phyloP scores from a whole-genome alignment of 2,113 vertebrate species.

The Ophiodon elongatus region DNA sequence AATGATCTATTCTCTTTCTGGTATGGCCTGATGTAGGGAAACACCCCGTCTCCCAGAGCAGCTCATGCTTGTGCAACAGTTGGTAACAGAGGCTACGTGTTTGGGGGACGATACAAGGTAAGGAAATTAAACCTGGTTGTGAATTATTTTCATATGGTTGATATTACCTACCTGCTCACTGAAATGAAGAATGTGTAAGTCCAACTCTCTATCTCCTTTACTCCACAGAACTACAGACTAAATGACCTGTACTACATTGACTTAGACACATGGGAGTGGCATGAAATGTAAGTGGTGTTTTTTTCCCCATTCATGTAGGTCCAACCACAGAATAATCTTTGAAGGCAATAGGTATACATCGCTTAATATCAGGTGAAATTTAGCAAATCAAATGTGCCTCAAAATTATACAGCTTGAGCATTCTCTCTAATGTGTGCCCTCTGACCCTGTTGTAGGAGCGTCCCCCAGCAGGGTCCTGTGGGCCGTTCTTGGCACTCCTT shows the following conservation, averaged over 20 bases:
- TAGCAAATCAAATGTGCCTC: background rate
- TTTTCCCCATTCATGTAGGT: background rate
- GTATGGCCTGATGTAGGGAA: constrained; percentile 83
- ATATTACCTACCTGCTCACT: background rate
- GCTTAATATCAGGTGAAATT: background rate
- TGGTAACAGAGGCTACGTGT: constrained; percentile 93
- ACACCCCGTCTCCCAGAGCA: constrained; percentile 91
- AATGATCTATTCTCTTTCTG: background rate
- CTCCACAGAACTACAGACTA: constrained; percentile 89
- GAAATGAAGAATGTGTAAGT: background rate
- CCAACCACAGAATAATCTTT: background rate
- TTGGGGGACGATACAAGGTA: constrained; percentile 95
- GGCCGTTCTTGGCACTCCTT: constrained; percentile 97
- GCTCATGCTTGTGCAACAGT: constrained; percentile 95
- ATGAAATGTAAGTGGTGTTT: constrained; percentile 89
- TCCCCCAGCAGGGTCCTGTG: constrained; percentile 83
- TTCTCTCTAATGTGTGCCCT: background rate
- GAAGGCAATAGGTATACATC: background rate
- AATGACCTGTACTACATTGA: constrained; percentile 95
- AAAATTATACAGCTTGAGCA: too few relatives aligned
- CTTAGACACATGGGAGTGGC: constrained; percentile 96
- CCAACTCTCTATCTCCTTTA: background rate
- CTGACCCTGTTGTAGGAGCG: constrained; percentile 67
- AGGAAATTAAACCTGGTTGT: constrained; percentile 39
- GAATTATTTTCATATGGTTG: background rate